Evolutionary conservation across 2,888 invertebrate genomes (phyloP).

Genomic region (Sinohyriopsis cumingii): DNA sequence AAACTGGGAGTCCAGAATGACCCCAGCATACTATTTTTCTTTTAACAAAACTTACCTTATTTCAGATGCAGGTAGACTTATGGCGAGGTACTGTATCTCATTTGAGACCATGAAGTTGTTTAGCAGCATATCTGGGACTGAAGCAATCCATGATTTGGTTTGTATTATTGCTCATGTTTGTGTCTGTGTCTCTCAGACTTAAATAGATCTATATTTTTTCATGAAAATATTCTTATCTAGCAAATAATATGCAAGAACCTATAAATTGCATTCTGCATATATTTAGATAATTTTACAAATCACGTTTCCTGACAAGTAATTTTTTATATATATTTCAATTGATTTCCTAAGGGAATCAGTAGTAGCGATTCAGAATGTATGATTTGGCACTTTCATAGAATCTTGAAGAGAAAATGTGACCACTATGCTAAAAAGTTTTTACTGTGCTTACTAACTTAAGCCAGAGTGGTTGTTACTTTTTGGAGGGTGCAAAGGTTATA

Average conservation of each 20-base stretch:
- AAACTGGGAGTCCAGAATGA: too few relatives aligned
- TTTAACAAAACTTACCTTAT: conserved; percentile 6
- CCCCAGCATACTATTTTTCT: too few relatives aligned
- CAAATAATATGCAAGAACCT: conserved; percentile 1
- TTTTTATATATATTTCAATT: too few relatives aligned
- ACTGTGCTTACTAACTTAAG: too few relatives aligned
- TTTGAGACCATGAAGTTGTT: conserved; percentile 82
- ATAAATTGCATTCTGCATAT: background rate
- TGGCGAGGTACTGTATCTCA: conserved; percentile 80
- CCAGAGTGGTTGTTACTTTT: too few relatives aligned
- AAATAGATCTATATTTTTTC: too few relatives aligned
- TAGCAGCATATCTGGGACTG: conserved; percentile 57
- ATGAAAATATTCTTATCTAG: background rate
- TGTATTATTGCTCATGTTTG: conserved; percentile 6
- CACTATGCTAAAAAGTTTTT: too few relatives aligned
- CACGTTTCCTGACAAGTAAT: background rate
- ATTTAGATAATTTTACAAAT: background rate
- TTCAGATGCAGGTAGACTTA: conserved; percentile 76
- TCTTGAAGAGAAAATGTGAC: too few relatives aligned
- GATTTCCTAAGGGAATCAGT: too few relatives aligned
- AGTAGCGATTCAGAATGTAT: too few relatives aligned
- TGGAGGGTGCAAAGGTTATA: too few relatives aligned
- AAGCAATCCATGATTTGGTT: conserved; percentile 68
- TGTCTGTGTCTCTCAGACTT: background rate
- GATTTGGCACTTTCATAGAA: too few relatives aligned